Evolutionary conservation across 2,888 invertebrate species (phyloP), one percentile per base, ranked within the genome.

Genomic region (Xanthorhoe designata): DNA sequence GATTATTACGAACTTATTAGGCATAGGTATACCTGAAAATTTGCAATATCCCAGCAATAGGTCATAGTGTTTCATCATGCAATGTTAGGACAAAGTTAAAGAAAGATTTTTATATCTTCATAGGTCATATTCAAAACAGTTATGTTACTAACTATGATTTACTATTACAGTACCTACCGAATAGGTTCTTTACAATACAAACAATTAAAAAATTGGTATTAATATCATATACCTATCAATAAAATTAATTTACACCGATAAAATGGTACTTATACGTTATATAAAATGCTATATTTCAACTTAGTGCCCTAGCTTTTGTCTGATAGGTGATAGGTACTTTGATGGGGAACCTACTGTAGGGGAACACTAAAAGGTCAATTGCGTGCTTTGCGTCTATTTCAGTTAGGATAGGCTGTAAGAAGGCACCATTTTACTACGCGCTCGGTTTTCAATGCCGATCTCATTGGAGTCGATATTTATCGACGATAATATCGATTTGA

Each of bases 71-170:
- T 47, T 53, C 45, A 7, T 51, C 45, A 58, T 66, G 79, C 82
- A 77, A 84, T 77, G 71, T 75, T 77, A 77, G 76, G 74, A 73
- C 72, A 78, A 78, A 75, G 72, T 76, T 69, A 77, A 75, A 15
- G 7, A 0, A 19, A 51, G n/a, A 0, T n/a, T 35, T 56, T 59
- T 15, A 0, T 24, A 10, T 19, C 3, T 18, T 81, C 78, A 78
- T 75, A 87, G 84, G 83, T 80, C 84, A 6, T 17, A 8, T 49
- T 57, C 29, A 47, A 47, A 47, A 17, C 47, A 47, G 17, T 7
- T 17, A 8, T 47, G 17, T 47, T 7, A 17, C 1, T 47, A 10
- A 32, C 32, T 32, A 7, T 24, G 24, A 5, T 24, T 24, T 9
- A 9, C 35, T 9, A 2, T 35, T 8, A 0, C 10, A 35, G 35